These are phyloP conservation scores for Dilophus febrilis DNA, from an alignment of 2,888 invertebrate species.

Conservation along the genomic window DNA sequence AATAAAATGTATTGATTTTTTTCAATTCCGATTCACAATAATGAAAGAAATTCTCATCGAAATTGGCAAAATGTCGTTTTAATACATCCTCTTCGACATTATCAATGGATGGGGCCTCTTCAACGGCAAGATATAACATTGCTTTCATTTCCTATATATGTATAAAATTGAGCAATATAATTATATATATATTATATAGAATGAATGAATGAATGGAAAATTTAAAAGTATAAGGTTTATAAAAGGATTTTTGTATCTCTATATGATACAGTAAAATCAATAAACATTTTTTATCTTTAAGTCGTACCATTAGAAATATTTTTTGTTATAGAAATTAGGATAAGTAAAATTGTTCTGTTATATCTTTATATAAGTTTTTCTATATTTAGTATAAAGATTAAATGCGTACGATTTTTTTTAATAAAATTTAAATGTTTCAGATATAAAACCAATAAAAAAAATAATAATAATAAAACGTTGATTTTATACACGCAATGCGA, in stretches of 20 bases:
- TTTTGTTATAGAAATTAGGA: too few species aligned
- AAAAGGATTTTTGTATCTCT: too few species aligned
- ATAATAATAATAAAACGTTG: not conserved
- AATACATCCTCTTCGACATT: conserved; percentile 77
- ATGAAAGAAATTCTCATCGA: conserved; percentile 90
- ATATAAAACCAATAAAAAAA: too few species aligned
- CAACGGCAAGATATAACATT: conserved; percentile 80
- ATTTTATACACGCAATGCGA: too few species aligned
- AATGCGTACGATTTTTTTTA: too few species aligned
- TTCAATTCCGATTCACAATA: conserved; percentile 88
- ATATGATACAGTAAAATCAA: not conserved
- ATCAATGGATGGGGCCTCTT: conserved; percentile 81
- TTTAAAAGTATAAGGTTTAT: not conserved
- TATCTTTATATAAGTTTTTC: not conserved
- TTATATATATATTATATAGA: not conserved
- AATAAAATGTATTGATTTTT: conserved; percentile 95
- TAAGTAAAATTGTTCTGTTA: not conserved
- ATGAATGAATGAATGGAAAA: not conserved
- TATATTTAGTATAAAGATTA: not conserved
- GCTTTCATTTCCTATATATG: conserved; percentile 77
- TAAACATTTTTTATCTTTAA: not conserved
- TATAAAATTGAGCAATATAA: conserved; percentile 1
- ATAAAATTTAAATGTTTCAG: too few species aligned
- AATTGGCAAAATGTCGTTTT: conserved; percentile 76
- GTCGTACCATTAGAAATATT: not conserved